A percentile compares a stretch with the other conserved stretches of the same genome.
Conservation (phyloP, 2,797 vertebrate genomes). For the Clarias laeviceps region DNA sequence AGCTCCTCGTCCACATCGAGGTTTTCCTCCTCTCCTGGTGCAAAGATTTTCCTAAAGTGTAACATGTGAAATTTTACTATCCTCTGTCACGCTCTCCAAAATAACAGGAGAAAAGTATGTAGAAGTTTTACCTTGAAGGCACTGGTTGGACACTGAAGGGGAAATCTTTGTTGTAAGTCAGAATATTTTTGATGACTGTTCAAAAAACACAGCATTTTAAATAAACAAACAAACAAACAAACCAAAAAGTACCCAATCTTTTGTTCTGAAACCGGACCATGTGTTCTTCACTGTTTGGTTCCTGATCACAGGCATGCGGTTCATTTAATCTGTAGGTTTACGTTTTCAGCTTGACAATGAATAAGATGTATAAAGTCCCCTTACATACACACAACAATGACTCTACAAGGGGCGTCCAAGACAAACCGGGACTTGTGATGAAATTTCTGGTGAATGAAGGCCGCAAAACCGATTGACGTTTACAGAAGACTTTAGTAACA, state of each 20-base stretch:
- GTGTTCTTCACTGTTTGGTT: neutral
- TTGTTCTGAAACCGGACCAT: too few species aligned
- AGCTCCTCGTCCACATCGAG: slow-evolving; percentile 94
- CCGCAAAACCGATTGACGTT: too few species aligned
- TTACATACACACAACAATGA: neutral
- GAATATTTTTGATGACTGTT: slow-evolving; percentile 91
- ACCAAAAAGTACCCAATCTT: neutral
- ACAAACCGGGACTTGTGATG: too few species aligned
- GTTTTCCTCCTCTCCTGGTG: slow-evolving; percentile 96
- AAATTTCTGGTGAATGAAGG: too few species aligned
- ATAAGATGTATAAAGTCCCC: neutral
- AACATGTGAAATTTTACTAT: neutral
- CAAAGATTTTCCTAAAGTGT: slow-evolving; percentile 88
- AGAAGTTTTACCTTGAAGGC: slow-evolving; percentile 85
- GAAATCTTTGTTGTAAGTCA: slow-evolving; percentile 95
- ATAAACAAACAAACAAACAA: neutral
- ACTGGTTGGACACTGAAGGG: slow-evolving; percentile 97
- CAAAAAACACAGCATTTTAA: neutral
- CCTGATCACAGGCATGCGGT: neutral
- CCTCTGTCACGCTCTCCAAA: neutral
- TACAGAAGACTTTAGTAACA: too few species aligned
- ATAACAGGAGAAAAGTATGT: neutral
- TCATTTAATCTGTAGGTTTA: neutral
- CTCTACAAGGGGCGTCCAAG: neutral
- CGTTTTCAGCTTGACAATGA: neutral